These are phyloP conservation scores for Deroplatys truncata DNA, from an alignment of 2,888 invertebrate species.

Conservation along the genomic window DNA sequence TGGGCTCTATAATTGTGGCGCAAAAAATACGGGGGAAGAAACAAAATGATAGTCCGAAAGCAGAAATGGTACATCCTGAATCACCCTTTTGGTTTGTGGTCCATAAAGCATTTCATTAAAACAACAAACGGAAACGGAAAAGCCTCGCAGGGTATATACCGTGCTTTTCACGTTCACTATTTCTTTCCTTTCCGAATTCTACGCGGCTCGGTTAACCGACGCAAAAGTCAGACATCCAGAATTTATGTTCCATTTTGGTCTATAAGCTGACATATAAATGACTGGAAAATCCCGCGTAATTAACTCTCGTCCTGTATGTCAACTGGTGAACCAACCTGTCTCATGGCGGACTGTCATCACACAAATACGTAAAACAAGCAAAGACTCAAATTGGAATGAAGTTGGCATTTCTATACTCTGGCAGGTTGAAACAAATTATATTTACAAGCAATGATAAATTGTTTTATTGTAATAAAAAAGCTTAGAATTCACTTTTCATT, in stretches of 20 bases:
- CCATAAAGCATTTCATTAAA: neutral
- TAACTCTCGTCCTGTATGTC: neutral
- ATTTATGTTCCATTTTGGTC: neutral
- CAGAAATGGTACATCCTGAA: too few species aligned
- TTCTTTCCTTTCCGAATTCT: neutral
- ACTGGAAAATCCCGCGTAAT: neutral
- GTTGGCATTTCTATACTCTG: neutral
- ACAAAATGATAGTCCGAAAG: too few species aligned
- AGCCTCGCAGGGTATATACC: neutral
- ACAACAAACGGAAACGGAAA: neutral
- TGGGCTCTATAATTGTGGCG: too few species aligned
- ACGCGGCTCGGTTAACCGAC: neutral
- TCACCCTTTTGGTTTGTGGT: neutral
- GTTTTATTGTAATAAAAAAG: neutral
- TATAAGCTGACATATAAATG: neutral
- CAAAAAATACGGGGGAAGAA: too few species aligned
- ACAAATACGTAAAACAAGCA: neutral
- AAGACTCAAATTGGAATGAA: neutral
- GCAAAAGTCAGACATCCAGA: neutral
- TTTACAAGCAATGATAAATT: neutral
- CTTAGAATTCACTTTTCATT: neutral
- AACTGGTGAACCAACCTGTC: neutral
- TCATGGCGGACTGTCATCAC: neutral
- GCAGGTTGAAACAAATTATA: neutral
- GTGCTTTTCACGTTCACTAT: neutral